Percentiles rank a stretch among this genome's conserved stretches.
These are phyloP conservation scores for Fopius arisanus DNA, from an alignment of 1,140 invertebrate species.

Conservation along the genomic window DNA sequence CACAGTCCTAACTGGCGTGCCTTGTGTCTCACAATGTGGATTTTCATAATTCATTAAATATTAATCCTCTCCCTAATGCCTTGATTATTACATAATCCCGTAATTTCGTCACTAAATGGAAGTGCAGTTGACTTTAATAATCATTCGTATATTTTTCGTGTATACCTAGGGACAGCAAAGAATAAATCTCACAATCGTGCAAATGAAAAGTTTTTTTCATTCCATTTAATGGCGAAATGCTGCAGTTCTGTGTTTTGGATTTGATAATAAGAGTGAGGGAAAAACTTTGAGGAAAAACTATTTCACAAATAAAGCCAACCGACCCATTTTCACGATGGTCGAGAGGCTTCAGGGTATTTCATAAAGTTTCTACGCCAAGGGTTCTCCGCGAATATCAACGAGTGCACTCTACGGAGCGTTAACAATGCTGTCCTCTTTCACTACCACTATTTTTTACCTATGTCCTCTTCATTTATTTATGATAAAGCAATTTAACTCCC, in stretches of 20 bases:
- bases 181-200: not conserved
- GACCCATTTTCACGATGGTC: not conserved
- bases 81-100: not conserved
- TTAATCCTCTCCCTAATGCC: not conserved
- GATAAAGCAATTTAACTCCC: not conserved
- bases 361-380: constrained; percentile 23
- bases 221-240: not conserved
- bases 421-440: constrained; percentile 9
- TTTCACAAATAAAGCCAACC: not conserved
- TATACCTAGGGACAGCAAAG: not conserved
- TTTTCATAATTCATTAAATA: constrained; percentile 7
- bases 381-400: constrained; percentile 17
- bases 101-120: not conserved
- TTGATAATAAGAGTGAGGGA: not conserved
- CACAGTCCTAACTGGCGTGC: constrained; percentile 54
- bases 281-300: not conserved
- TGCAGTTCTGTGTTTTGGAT: constrained; percentile 1
- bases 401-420: constrained; percentile 21
- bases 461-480: constrained; percentile 1
- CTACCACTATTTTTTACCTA: constrained; percentile 1
- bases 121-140: not conserved
- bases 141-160: not conserved
- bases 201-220: not conserved
- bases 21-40: constrained; percentile 35
- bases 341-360: not conserved